Evolutionary conservation across 2,113 vertebrate genomes (phyloP), one percentile per base, ranked within the genome.

Genomic region (Echinops telfairi): DNA sequence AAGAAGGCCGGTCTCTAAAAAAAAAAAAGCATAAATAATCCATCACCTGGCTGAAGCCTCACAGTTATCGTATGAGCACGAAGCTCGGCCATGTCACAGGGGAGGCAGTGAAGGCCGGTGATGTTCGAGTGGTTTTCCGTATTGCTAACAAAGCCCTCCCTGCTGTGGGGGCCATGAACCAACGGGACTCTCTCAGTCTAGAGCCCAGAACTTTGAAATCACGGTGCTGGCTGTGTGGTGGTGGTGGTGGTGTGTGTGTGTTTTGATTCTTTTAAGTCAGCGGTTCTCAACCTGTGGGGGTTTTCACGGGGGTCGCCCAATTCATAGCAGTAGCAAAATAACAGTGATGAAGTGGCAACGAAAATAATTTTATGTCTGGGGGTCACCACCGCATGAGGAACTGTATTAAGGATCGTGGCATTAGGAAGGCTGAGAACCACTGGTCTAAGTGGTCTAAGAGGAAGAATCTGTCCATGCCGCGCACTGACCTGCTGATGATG

Each of bases 11-110:
- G 64, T 94, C 92, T 95, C 86, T 84, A 31, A 94, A 95, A 73
- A 94, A 95, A 73, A 94, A 89, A 86, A 64, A 22, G 88, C 33
- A 95, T 95, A 92, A 95, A 91, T 93, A 96, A 95, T 93, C 88
- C 58, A 93, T 93, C 88, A 68, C 88, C 57, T 86, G 95, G 29
- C 73, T 79, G 88, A 89, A 58, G 83, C 57, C 19, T 87, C 62
- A 78, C 17, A 83, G 31, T 85, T 92, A 82, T 87, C 62, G 87
- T 94, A 23, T 79, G 82, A 92, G 89, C 90, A 88, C 36, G 84
- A 92, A 31, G 3, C 3, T 75, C 64, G 70, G 58, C 92, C 92
- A 92, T 92, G 95, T 96, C 68, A 92, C 88, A 94, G 92, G 40
- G 68, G 27, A 90, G 17, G 58, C 83, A 83, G 94, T 84, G 40